Base-by-base conservation (phyloP, 92 coral and sea anemone genomes). In the Actinostola sp. region DNA sequence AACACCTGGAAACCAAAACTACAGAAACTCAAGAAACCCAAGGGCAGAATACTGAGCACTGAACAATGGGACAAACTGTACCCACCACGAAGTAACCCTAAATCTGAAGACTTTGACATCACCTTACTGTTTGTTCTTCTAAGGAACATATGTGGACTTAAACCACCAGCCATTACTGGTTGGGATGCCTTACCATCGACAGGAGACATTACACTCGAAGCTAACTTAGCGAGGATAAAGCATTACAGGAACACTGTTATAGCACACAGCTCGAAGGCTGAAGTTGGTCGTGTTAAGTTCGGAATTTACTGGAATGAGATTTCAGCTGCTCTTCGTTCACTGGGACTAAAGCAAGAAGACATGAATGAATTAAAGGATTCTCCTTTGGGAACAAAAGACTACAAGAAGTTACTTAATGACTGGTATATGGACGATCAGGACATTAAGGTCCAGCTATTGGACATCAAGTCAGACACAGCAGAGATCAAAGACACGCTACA, bases 21-120 rank as follows among this genome's bases (percentile, higher is more conserved):
- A 31, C 72, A 28, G 32, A 26, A 16, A 28, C 72, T 66, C 15
- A 66, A 46, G 43, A 66, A 45, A 32, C 75, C 75, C 31, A 60
- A 9, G 29, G 75, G 65, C 33, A 71, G 16, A 32, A 67, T 84
- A 51, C 60, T 88, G 13, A 76, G 65, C 29, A 2, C 14, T 7
- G 36, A 44, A 16, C 93, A 88, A 71, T 79, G 87, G 93, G 75
- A 84, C 55, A 44, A 53, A 49, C 76, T 88, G 67, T 88, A 84
- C 33, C 86, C 93, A 31, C 75, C 89, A 28, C 46, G 58, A 67
- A 77, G 65, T 48, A 25, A 44, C 12, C 92, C 92, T 54, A 82
- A 74, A 28, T 88, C 89, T 36, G 72, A 38, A 27, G 62, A 75
- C 6, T 87, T 76, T 38, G 92, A 87, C 17, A 67, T 87, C 42